Base-by-base conservation (phyloP, 1,140 invertebrate genomes). In the Aporrectodea caliginosa region DNA sequence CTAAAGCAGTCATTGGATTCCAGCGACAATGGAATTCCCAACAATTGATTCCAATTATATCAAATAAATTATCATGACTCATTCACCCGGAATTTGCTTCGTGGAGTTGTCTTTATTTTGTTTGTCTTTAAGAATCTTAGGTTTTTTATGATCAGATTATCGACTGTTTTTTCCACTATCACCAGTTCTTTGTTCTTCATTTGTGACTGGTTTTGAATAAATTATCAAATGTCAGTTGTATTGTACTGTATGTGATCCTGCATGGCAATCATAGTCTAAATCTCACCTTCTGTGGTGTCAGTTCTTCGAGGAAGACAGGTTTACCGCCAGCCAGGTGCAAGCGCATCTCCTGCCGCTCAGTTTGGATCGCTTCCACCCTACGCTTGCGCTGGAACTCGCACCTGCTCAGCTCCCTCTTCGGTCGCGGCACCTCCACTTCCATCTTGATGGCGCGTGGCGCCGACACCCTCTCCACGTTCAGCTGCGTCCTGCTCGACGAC, bases 271-370 rank as follows among this genome's bases (percentile, higher is more conserved):
- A n/a, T n/a, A n/a, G n/a, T n/a, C n/a, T n/a, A n/a, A n/a, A n/a
- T n/a, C n/a, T n/a, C n/a, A n/a, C n/a, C 83, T 92, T 92, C 0
- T 93, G 88, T 27, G 93, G 91, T 71, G 91, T 90, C 74, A 95
- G 89, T 83, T 91, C 91, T 83, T 91, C 91, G 22, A 92, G 89
- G 83, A 97, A 95, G 81, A 91, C 90, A 27, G 95, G 95, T 29
- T 93, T 91, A 82, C 91, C 90, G 16, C 87, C 84, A 31, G 92
- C 89, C 2, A 79, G 16, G 1, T 35, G 29, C 72, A 79, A 58
- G 1, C n/a, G n/a, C 43, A 58, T 58, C 72, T 79, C 78, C 35
- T 79, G 78, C 14, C 78, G 6, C 29, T 79, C 31, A n/a, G 73
- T 79, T 71, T 79, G 70, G 30, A 79, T 73, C 22, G 72, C 78